Evolutionary conservation across 1,140 invertebrate species (phyloP).

Genomic region (Pogonomyrmex californicus): DNA sequence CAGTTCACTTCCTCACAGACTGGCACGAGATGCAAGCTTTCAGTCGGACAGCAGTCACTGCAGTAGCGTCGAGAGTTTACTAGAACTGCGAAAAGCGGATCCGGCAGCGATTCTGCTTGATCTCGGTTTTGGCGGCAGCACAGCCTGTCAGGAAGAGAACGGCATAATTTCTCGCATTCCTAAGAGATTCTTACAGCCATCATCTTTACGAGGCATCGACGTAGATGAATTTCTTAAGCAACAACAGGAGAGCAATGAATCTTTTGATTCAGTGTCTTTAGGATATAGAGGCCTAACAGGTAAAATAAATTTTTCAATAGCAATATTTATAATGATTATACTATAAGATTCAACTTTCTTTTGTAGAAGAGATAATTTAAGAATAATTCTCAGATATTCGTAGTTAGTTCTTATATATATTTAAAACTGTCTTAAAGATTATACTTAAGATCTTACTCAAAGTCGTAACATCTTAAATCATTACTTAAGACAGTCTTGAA

Average conservation of each 20-base stretch:
- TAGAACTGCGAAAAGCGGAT: slow-evolving; percentile 91
- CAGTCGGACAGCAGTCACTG: slow-evolving; percentile 92
- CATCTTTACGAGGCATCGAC: slow-evolving; percentile 88
- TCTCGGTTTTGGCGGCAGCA: slow-evolving; percentile 89
- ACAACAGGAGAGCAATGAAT: slow-evolving; percentile 88
- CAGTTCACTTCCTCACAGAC: slow-evolving; percentile 76
- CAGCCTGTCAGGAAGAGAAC: slow-evolving; percentile 78
- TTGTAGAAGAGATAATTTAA: not conserved
- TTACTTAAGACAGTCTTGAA: too few species aligned
- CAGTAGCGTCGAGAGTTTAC: slow-evolving; percentile 91
- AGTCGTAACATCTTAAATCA: too few species aligned
- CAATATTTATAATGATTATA: not conserved
- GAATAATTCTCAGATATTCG: not conserved
- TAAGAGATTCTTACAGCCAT: slow-evolving; percentile 89
- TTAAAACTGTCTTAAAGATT: too few species aligned
- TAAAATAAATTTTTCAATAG: slow-evolving; percentile 71
- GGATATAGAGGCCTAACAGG: slow-evolving; percentile 90
- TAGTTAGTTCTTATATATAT: too few species aligned
- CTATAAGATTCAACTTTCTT: not conserved
- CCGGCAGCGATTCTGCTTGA: slow-evolving; percentile 91
- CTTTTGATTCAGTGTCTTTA: slow-evolving; percentile 89
- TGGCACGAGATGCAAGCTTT: slow-evolving; percentile 88
- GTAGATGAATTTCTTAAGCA: slow-evolving; percentile 89
- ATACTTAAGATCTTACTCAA: too few species aligned
- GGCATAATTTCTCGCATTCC: slow-evolving; percentile 91